Conservation (phyloP, 1,140 invertebrate species). For the Diabrotica undecimpunctata region DNA sequence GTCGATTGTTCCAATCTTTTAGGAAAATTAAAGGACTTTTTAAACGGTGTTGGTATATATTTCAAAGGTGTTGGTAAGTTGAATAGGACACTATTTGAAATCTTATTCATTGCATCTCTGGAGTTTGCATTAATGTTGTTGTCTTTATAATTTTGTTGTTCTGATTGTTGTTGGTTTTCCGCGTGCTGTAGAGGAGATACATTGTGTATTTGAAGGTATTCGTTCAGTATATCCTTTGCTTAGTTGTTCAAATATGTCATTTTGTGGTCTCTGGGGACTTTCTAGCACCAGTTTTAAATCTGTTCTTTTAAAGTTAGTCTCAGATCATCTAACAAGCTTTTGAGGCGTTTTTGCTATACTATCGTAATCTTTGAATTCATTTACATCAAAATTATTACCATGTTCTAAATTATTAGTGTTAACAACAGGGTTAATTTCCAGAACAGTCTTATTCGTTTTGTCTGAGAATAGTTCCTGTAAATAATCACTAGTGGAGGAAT, state of each 20-base stretch:
- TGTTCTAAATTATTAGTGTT: not conserved
- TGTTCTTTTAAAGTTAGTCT: not conserved
- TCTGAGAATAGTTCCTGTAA: not conserved
- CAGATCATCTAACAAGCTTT: not conserved
- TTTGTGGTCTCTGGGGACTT: conserved; percentile 1
- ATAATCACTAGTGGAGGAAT: too few relatives aligned
- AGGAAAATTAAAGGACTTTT: conserved; percentile 9
- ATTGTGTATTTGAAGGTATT: not conserved
- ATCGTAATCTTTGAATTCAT: too few relatives aligned
- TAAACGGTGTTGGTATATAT: conserved; percentile 8
- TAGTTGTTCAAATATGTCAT: not conserved
- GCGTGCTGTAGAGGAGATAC: conserved; percentile 1
- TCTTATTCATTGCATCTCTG: not conserved
- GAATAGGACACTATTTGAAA: not conserved
- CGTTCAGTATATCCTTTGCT: not conserved
- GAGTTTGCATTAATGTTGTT: not conserved
- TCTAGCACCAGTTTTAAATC: not conserved
- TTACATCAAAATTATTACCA: too few relatives aligned
- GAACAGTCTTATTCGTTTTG: not conserved
- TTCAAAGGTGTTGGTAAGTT: not conserved
- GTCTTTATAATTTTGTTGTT: conserved; percentile 3
- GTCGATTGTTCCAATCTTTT: conserved; percentile 9
- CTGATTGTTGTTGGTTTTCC: not conserved
- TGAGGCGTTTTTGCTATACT: too few relatives aligned
- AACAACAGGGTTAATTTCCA: not conserved